A percentile compares a stretch with the other conserved stretches of the same genome.
These are phyloP conservation scores for Natrix natrix DNA, from an alignment of 2,797 vertebrate species.

Conservation along the genomic window DNA sequence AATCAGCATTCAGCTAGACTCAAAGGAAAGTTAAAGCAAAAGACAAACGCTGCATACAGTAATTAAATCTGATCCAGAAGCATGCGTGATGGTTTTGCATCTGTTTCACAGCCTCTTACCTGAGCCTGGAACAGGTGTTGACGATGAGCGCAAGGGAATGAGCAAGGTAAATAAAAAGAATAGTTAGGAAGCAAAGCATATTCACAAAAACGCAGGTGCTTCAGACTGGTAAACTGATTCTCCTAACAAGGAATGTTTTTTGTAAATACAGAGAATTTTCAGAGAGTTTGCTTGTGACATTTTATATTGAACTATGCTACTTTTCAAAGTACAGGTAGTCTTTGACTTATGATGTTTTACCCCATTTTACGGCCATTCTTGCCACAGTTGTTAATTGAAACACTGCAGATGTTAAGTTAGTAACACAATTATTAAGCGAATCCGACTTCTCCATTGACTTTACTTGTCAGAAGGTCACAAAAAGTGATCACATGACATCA, in stretches of 20 bases:
- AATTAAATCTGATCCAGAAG: slow-evolving; percentile 3
- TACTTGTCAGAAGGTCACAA: not conserved
- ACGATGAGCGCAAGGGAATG: slow-evolving; percentile 42
- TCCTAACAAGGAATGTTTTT: slow-evolving; percentile 7
- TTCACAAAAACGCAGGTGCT: slow-evolving; percentile 15
- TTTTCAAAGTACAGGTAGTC: not conserved
- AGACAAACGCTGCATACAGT: not conserved
- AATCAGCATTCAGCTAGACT: not conserved
- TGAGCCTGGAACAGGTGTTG: slow-evolving; percentile 70
- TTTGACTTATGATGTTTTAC: not conserved
- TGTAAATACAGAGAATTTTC: not conserved
- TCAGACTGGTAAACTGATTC: slow-evolving; percentile 6
- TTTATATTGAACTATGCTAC: not conserved
- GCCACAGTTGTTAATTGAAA: not conserved
- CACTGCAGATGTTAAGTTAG: not conserved
- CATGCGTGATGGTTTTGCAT: not conserved
- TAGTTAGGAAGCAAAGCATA: slow-evolving; percentile 18
- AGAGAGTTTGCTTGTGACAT: not conserved
- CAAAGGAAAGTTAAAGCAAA: not conserved
- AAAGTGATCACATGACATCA: not conserved
- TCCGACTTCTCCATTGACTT: not conserved
- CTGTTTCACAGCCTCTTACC: slow-evolving; percentile 67
- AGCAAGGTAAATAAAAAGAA: slow-evolving; percentile 45
- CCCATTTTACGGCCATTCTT: not conserved
- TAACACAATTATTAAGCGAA: not conserved